Percentiles rank a stretch among this genome's conserved stretches.
phyloP scores from a whole-genome alignment of 2,113 vertebrate genomes.

The Microcebus jonahi region DNA sequence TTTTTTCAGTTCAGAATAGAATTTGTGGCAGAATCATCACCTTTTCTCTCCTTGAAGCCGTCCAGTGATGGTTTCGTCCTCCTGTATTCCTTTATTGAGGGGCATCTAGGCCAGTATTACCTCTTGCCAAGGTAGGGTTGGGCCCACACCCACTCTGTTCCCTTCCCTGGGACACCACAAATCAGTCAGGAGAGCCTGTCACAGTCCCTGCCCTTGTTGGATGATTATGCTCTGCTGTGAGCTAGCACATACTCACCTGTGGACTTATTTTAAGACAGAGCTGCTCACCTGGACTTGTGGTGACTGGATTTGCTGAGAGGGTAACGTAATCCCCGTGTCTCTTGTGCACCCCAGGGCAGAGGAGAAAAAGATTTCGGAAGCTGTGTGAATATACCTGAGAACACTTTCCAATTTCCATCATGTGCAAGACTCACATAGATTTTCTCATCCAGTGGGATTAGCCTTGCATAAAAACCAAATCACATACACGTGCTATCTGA shows the following conservation, averaged over 20 bases:
- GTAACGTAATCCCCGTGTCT: background rate
- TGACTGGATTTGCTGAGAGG: background rate
- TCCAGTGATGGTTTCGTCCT: background rate
- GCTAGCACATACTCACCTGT: background rate
- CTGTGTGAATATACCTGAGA: background rate
- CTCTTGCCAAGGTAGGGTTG: background rate
- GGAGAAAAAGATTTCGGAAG: background rate
- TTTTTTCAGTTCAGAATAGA: constrained; percentile 1
- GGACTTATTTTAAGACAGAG: background rate
- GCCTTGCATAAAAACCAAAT: constrained; percentile 56
- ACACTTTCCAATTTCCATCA: background rate
- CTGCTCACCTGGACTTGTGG: background rate
- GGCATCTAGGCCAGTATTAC: background rate
- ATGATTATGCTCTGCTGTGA: background rate
- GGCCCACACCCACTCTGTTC: background rate
- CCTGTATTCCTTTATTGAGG: background rate
- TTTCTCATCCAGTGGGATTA: constrained; percentile 38
- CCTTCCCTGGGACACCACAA: background rate
- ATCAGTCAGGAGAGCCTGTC: background rate
- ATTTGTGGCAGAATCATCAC: constrained; percentile 36
- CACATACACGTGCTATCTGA: constrained; percentile 62
- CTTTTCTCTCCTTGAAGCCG: background rate
- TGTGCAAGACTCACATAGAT: background rate
- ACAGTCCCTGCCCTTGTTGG: background rate
- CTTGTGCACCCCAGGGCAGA: background rate